Base-by-base conservation (phyloP, 2,888 invertebrate genomes). In the Trachelus iudaicus region DNA sequence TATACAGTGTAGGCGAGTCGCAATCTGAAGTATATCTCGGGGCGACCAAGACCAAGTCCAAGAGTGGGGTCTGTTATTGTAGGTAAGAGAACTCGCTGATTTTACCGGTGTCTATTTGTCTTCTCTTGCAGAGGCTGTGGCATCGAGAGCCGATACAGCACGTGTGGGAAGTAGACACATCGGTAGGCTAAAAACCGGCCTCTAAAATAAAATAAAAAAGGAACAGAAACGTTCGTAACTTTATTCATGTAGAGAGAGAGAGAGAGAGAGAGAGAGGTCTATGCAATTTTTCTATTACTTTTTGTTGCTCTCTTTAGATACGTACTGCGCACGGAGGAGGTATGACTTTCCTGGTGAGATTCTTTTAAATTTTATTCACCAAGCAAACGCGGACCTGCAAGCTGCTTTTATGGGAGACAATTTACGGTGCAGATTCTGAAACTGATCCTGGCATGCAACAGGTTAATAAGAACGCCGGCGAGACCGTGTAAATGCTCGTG, bases 1-100 rank as follows among this genome's bases (percentile, higher is more conserved):
- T 71, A 6, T 13, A 31, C 73, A 77, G 80, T 75, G 80, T 81
- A 81, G 80, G 81, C 80, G 80, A 80, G 77, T 73, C 75, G 73
- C 80, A 80, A 80, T 81, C 81, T 75, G 75, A 69, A 77, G 76
- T 71, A 73, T 81, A 81, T 81, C 79, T 78, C 76, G 33, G 31
- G 71, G 34, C 71, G 9, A 30, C 71, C 33, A 71, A 34, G 56
- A 56, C 23, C 56, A 56, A 56, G 23, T 23, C 56, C 56, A 56
- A 56, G 23, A 56, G 23, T 23, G 56, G 56, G 23, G 56, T 56
- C 23, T 23, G 23, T 56, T 23, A 56, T 56, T 56, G 56, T 56
- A 56, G 56, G 56, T 23, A 56, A 23, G 56, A 56, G 56, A 56
- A 56, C 56, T 56, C 23, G 56, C 56, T 23, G 56, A 56, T 56